These are phyloP conservation scores for Psammodynastes pulverulentus DNA, from an alignment of 2,113 vertebrate species.

Conservation along the genomic window DNA sequence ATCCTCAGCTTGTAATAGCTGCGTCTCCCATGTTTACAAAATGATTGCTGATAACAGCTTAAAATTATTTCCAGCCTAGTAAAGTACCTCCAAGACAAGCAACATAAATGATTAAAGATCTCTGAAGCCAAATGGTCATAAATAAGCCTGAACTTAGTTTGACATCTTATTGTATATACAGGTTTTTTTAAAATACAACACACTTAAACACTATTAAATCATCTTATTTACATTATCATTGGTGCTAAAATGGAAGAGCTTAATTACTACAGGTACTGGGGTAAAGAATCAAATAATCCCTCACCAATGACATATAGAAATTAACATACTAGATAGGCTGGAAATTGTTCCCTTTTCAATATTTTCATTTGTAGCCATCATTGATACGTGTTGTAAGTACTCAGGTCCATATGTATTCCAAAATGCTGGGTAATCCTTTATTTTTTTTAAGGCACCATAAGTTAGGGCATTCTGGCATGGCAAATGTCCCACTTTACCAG, in stretches of 20 bases:
- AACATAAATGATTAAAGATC: conserved; percentile 70
- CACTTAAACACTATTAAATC: conserved; percentile 79
- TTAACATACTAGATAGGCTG: conserved; percentile 67
- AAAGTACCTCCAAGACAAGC: conserved; percentile 69
- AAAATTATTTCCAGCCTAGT: conserved; percentile 76
- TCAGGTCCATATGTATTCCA: conserved; percentile 66
- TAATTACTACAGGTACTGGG: conserved; percentile 78
- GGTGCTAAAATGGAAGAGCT: conserved; percentile 72
- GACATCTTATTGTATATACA: conserved; percentile 82
- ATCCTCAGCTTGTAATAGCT: conserved; percentile 59
- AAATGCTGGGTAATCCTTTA: conserved; percentile 65
- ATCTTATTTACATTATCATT: conserved; percentile 84
- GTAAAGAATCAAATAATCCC: conserved; percentile 64
- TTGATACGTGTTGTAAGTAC: conserved; percentile 59
- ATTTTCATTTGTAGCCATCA: conserved; percentile 60
- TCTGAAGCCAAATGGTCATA: conserved; percentile 70
- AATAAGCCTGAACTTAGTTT: conserved; percentile 77
- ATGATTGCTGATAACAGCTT: conserved; percentile 48
- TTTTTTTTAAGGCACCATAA: conserved; percentile 76
- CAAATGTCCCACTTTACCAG: conserved; percentile 67
- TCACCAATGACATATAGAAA: conserved; percentile 66
- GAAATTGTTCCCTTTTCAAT: conserved; percentile 61
- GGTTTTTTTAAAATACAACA: conserved; percentile 71
- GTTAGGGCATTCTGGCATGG: conserved; percentile 78
- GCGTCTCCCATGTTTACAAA: conserved; percentile 51